A percentile compares a stretch with the other conserved stretches of the same genome.
phyloP scores from a whole-genome alignment of 2,888 invertebrate genomes.

The Kryphioiulus occultus region DNA sequence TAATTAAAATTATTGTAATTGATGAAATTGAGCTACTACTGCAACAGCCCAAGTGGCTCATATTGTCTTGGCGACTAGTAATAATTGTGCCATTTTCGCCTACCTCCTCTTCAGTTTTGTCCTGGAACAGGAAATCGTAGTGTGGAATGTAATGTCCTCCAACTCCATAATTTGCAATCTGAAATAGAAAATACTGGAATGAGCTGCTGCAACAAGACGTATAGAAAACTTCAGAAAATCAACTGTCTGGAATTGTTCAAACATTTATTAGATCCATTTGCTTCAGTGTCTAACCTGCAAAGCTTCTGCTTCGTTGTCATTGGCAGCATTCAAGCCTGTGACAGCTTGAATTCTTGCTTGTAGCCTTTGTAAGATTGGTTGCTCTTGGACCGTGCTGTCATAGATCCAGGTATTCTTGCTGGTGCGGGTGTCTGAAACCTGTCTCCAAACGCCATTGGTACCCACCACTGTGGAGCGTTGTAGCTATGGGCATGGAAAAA shows the following conservation, averaged over 20 bases:
- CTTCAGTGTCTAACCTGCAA: slow-evolving; percentile 56
- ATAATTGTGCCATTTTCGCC: neutral
- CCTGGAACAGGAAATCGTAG: slow-evolving; percentile 58
- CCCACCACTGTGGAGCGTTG: slow-evolving; percentile 51
- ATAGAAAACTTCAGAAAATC: too few species aligned
- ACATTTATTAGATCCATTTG: too few species aligned
- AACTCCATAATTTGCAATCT: slow-evolving; percentile 65
- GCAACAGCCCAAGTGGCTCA: too few species aligned
- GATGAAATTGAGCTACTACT: too few species aligned
- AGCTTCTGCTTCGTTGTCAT: slow-evolving; percentile 57
- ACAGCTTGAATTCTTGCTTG: slow-evolving; percentile 57
- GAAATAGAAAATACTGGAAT: neutral
- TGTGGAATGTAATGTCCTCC: slow-evolving; percentile 66
- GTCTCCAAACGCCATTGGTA: slow-evolving; percentile 59
- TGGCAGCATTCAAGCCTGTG: slow-evolving; percentile 59
- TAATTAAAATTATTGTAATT: neutral
- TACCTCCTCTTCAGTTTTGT: slow-evolving; percentile 56
- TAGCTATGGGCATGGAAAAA: slow-evolving; percentile 46
- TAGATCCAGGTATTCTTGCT: slow-evolving; percentile 62
- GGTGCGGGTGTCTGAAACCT: slow-evolving; percentile 59
- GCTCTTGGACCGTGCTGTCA: slow-evolving; percentile 55
- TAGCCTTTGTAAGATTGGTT: slow-evolving; percentile 57
- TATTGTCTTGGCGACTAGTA: too few species aligned
- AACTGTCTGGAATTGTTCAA: too few species aligned
- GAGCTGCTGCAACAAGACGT: neutral